Evolutionary conservation across 1,140 invertebrate genomes (phyloP), one percentile per base, ranked within the genome.

Genomic region (Vollenhovia emeryi): DNA sequence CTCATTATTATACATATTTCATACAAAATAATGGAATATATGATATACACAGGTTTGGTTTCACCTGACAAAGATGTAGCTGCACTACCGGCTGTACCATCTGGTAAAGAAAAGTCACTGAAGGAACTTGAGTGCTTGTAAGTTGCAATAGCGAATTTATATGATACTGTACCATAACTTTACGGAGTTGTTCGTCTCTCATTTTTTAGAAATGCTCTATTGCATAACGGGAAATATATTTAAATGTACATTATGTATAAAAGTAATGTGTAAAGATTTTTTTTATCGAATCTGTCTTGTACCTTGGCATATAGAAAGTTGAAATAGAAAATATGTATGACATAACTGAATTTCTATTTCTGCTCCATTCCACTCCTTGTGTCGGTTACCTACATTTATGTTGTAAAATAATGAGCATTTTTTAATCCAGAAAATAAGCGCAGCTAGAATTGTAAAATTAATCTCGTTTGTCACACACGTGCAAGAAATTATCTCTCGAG

Each of bases 21-120:
- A 50, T 62, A 62, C 8, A 52, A 83, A 75, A 45, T 83, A 71
- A 73, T 83, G 11, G 1, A 57, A 33, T 73, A 27, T 40, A n/a
- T 30, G 4, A 50, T 79, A n/a, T n/a, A n/a, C n/a, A 76, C 11
- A 78, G 82, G 13, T 84, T 24, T 79, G 43, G 15, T 27, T 40
- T 57, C 33, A 66, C 36, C n/a, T 30, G 13, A 3, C 13, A 30
- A 52, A 52, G 40, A 40, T 33, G n/a, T 21, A 64, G 1, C 43
- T 64, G 24, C 40, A 11, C 24, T 45, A 45, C 52, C 75, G 27
- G 13, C 43, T 66, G 66, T 71, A 24, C 45, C 62, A 69, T 69
- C 78, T 7, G 8, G 15, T 24, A 69, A 71, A 36, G 43, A 79
- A n/a, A 73, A 73, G 13, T 1, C 2, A 24, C 27, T 59, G 18